Evolutionary conservation across 2,888 invertebrate genomes (phyloP), one percentile per base, ranked within the genome.

Genomic region (Drosophila affinis): DNA sequence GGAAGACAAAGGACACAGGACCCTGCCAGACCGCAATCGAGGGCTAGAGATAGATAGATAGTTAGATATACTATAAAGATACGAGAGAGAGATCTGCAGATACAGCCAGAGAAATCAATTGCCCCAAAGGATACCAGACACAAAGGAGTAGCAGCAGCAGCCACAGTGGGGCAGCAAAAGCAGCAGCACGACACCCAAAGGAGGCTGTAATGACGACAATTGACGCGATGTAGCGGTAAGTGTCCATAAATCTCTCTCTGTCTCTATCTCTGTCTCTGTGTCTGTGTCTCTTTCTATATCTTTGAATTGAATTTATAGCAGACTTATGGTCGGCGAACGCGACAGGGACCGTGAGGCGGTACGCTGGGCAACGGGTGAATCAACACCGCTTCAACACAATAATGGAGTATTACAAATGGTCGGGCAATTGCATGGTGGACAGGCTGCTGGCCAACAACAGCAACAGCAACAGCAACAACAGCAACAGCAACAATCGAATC

Each of bases 311-410:
- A 52, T 52, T 55, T 76, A 86, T 79, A 91, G 91, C 92, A 90
- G 91, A 91, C 92, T 91, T 92, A 92, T 92, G 92, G 92, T 92
- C 91, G 92, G 92, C 90, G 92, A 92, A 92, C 92, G 92, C 91
- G 92, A 92, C 89, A 92, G 92, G 90, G 92, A 92, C 92, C 92
- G 92, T 92, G 92, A 92, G 90, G 92, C 92, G 92, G 92, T 92
- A 92, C 92, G 92, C 91, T 93, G 93, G 93, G 93, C 92, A 92
- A 90, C 92, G 91, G 92, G 92, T 91, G 92, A 91, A 89, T 88
- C 91, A 90, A 92, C 93, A 93, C 93, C 93, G 91, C 92, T 93
- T 91, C 93, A 93, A 90, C 91, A 88, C 86, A 92, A 91, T 90
- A 92, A 92, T 92, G 92, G 92, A 91, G 92, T 89, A 90, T 89